Base-by-base conservation (phyloP, 1,140 invertebrate species). In the Eupristina koningsbergeri region DNA sequence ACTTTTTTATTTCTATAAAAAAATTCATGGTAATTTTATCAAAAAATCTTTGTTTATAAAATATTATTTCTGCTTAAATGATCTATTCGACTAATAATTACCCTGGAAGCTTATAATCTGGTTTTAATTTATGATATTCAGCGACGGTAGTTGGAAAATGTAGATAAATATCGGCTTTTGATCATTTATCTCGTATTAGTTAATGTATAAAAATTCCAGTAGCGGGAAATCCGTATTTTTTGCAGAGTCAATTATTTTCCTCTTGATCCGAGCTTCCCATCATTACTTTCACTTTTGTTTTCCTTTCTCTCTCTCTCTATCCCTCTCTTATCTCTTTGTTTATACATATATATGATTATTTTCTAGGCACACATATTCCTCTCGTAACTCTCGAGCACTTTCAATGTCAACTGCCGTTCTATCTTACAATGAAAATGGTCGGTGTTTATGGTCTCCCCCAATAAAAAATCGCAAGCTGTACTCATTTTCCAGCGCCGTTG, bases 371-470 rank as follows among this genome's bases (percentile, higher is more conserved):
- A 39, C 17, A 17, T 34, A 36, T 67, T 34, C 31, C 6, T 31
- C 5, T 67, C 34, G 53, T 19, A 11, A 50, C 74, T 76, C 74
- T 76, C 64, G 45, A 50, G 17, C 45, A 71, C 78, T 71, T 80
- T 80, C 78, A 80, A 63, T 80, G 78, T 80, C 64, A 69, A 80
- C 78, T 80, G 45, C 41, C 45, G 45, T 80, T 45, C 64, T 58
- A n/a, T 34, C 34, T 26, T 26, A 58, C 53, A 69, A n/a, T 41
- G 63, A 78, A 64, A 78, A 64, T 64, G 31, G n/a, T 29, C 0
- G n/a, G n/a, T n/a, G n/a, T n/a, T 13, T 31, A 53, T 22, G 58
- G 3, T 17, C 76, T 6, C 76, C 3, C 63, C 58, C 5, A 78
- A 74, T 41, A 63, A 80, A 69, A 45, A 69, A 80, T 80, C 64